These are phyloP conservation scores for Conger conger DNA, from an alignment of 2,113 vertebrate genomes.

Conservation along the genomic window DNA sequence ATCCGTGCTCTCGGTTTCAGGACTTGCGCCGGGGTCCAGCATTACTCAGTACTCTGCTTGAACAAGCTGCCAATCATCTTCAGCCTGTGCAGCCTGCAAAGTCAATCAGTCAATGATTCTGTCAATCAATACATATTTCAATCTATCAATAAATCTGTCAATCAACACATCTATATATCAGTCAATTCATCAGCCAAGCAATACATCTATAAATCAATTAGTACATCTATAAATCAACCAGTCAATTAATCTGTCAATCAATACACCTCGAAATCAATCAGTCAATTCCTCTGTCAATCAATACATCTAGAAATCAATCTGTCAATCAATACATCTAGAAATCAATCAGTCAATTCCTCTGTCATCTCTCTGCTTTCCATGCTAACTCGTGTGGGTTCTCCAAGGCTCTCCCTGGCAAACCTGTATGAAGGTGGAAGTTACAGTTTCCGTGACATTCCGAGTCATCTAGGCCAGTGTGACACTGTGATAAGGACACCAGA, in stretches of 20 bases:
- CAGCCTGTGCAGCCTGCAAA: conserved; percentile 44
- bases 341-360: too few species aligned
- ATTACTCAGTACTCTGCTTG: conserved; percentile 26
- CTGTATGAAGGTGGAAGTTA: too few species aligned
- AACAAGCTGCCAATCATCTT: conserved; percentile 51
- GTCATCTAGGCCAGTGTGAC: too few species aligned
- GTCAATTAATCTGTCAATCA: neutral
- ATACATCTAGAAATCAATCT: neutral
- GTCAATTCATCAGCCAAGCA: neutral
- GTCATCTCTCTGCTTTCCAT: too few species aligned
- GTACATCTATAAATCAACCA: neutral
- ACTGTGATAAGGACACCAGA: too few species aligned
- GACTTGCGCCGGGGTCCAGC: neutral
- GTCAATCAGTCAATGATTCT: neutral
- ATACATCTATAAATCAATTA: neutral
- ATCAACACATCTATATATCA: neutral
- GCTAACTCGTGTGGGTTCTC: too few species aligned
- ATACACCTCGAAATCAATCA: neutral
- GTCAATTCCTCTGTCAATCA: too few species aligned
- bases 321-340: neutral
- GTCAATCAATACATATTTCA: neutral
- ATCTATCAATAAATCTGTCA: neutral
- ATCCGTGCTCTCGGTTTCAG: neutral
- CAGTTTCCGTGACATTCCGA: too few species aligned
- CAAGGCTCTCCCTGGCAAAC: too few species aligned